Evolutionary conservation across 2,113 vertebrate species (phyloP).

Genomic region (Amblyopsis rosae): DNA sequence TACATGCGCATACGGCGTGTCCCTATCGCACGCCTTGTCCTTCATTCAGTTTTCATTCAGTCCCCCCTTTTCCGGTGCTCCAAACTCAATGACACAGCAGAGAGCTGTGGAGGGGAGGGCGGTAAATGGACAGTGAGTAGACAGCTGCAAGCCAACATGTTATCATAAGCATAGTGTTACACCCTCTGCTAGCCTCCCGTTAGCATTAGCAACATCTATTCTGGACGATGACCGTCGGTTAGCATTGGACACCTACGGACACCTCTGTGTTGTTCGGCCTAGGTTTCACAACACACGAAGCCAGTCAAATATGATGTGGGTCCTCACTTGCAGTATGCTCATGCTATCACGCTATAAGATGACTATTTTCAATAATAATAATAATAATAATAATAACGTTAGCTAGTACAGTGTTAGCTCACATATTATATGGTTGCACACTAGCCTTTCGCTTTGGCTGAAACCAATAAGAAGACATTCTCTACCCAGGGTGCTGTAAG

Average conservation of each 20-base stretch:
- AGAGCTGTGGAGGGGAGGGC: constrained; percentile 28
- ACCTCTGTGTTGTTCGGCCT: neutral
- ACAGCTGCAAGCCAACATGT: constrained; percentile 70
- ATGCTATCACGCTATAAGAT: neutral
- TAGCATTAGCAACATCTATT: constrained; percentile 58
- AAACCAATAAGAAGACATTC: constrained; percentile 57
- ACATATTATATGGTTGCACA: constrained; percentile 52
- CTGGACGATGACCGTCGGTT: constrained; percentile 32
- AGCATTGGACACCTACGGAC: constrained; percentile 4
- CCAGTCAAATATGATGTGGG: neutral
- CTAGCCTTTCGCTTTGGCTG: constrained; percentile 48
- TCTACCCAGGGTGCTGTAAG: constrained; percentile 65
- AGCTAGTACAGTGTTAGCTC: constrained; percentile 24
- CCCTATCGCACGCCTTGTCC: constrained; percentile 48
- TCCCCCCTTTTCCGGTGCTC: constrained; percentile 48
- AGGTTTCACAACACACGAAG: constrained; percentile 1
- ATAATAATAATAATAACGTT: constrained; percentile 8
- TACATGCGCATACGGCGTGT: neutral
- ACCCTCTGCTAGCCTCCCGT: constrained; percentile 45
- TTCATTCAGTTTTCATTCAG: constrained; percentile 54
- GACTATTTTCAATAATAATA: constrained; percentile 16
- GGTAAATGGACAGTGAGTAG: constrained; percentile 60
- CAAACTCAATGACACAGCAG: constrained; percentile 75
- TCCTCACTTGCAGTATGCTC: neutral
- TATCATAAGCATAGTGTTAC: constrained; percentile 68